Base-by-base conservation (phyloP, 2,888 invertebrate genomes). In the Strigamia maritima region DNA sequence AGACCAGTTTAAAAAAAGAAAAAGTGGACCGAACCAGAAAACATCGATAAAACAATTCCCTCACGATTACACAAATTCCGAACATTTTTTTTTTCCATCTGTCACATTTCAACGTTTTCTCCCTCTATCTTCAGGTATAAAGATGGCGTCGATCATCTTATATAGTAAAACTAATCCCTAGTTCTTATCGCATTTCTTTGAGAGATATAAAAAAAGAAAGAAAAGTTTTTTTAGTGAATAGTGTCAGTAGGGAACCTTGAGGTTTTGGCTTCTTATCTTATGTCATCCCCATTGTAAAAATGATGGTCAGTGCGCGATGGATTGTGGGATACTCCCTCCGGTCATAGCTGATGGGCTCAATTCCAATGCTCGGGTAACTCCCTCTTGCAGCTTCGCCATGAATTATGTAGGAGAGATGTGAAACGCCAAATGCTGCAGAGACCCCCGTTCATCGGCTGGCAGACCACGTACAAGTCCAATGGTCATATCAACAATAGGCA, bases 391-490 rank as follows among this genome's bases (percentile, higher is more conserved):
- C 19, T 19, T n/a, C 49, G 19, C 70, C 26, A 70, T 70, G 70
- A 70, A 70, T 70, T 70, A 70, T 70, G 70, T 70, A 70, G 70
- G 70, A 70, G 70, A 70, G 70, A 70, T 26, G 70, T 12, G 70
- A 70, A 70, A 70, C 70, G 70, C 26, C 70, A 70, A 70, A 70
- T n/a, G 70, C 28, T 70, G 70, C 28, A 70, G 70, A 28, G 7
- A 70, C 70, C 26, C 70, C 54, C 28, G 28, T 28, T 70, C 70
- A 70, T 70, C 26, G 70, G n/a, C 28, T 70, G 70, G 70, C 70
- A 70, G 70, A 70, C 70, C 70, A 70, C 70, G 70, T 70, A 70
- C 70, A 28, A 70, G 70, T 70, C 70, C 70, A 70, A 70, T 70
- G 70, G 70, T 70, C 70, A 70, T 70, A 70, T 70, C 70, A 70